A percentile compares a stretch with the other conserved stretches of the same genome.
These are phyloP conservation scores for Dicaeum eximium DNA, from an alignment of 2,113 vertebrate genomes.

Conservation along the genomic window DNA sequence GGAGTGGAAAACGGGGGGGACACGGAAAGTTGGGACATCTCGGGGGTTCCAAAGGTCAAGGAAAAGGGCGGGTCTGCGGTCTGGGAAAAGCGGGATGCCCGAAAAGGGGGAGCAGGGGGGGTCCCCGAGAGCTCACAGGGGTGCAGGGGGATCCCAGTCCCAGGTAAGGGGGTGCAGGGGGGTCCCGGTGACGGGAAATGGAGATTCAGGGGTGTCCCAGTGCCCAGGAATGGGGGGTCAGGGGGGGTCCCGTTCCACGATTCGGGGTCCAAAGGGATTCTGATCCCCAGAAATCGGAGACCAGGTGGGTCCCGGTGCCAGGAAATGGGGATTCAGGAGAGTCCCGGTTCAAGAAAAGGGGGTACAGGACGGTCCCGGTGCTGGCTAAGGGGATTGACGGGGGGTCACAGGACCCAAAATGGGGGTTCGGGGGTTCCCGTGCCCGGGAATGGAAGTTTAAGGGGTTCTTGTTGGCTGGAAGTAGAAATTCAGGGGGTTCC, in stretches of 20 bases:
- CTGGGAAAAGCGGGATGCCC: rapidly evolving
- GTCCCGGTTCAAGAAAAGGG: too few species aligned
- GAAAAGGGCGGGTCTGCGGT: background rate
- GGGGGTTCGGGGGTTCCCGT: background rate
- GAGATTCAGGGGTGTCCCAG: too few species aligned
- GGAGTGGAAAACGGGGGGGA: too few species aligned
- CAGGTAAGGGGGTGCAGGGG: background rate
- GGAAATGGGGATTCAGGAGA: too few species aligned
- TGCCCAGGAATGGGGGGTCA: too few species aligned
- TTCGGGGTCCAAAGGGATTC: too few species aligned
- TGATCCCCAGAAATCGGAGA: too few species aligned
- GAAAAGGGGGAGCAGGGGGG: background rate
- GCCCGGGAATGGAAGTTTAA: background rate
- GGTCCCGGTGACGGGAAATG: background rate
- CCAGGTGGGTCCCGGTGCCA: too few species aligned
- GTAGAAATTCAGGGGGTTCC: background rate
- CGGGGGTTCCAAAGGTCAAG: background rate
- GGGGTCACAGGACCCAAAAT: background rate
- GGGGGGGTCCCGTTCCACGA: too few species aligned
- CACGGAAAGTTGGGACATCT: rapidly evolving
- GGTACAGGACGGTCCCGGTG: background rate
- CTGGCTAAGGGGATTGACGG: too few species aligned
- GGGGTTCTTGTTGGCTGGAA: too few species aligned
- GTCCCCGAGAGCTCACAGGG: background rate
- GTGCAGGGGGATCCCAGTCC: background rate